Evolutionary conservation across 2,797 vertebrate genomes (phyloP).

Genomic region (Sphenopsis melanotis): DNA sequence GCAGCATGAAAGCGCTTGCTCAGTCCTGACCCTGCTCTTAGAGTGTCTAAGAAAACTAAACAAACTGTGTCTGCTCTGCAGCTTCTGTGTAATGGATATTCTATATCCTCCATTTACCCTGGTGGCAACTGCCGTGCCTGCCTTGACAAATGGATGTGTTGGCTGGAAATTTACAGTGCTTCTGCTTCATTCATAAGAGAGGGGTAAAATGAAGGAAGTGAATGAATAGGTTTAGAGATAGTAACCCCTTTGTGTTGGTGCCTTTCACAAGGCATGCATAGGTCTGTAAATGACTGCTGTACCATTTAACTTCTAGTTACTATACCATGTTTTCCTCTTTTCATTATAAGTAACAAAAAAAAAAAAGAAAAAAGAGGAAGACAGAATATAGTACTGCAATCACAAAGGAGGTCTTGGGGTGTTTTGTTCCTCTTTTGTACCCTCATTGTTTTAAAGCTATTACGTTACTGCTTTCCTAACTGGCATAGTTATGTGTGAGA

Average conservation of each 20-base stretch:
- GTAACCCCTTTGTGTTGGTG: not conserved
- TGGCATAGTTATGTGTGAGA: not conserved
- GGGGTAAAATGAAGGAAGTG: not conserved
- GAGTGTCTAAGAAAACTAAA: not conserved
- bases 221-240: not conserved
- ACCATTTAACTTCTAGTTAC: not conserved
- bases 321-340: not conserved
- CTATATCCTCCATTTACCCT: not conserved
- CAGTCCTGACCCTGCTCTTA: not conserved
- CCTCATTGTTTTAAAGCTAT: not conserved
- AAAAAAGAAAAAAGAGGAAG: not conserved
- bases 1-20: not conserved
- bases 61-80: not conserved
- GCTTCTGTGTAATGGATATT: not conserved
- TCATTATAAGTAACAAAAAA: not conserved
- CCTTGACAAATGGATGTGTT: not conserved
- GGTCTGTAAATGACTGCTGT: not conserved
- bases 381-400: not conserved
- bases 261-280: too few species aligned
- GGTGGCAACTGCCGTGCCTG: not conserved
- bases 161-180: not conserved
- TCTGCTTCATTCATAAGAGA: not conserved
- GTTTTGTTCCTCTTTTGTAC: not conserved
- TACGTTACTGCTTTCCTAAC: not conserved
- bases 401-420: not conserved